A percentile compares a stretch with the other conserved stretches of the same genome.
These are phyloP conservation scores for Syrrhaptes paradoxus DNA, from an alignment of 2,113 vertebrate genomes.

Conservation along the genomic window DNA sequence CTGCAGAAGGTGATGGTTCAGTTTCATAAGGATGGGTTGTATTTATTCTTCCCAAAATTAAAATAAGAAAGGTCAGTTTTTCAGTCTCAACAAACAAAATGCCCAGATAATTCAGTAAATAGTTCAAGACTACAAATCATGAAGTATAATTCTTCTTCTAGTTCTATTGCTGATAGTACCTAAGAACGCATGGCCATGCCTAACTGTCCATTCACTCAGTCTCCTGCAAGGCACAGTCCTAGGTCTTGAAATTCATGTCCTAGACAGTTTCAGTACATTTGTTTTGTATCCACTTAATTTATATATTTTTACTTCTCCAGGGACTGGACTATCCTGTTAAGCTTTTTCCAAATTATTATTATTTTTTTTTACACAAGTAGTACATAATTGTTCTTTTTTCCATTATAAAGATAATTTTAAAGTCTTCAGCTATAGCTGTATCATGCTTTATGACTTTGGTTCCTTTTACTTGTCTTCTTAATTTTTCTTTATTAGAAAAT, in stretches of 20 bases:
- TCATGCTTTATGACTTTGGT: neutral
- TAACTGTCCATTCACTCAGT: neutral
- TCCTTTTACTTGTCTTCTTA: conserved; percentile 19
- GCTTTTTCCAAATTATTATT: neutral
- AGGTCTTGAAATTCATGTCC: neutral
- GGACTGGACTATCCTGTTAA: neutral
- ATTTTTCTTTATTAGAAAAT: conserved; percentile 24
- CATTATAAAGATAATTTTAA: neutral
- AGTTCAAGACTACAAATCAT: neutral
- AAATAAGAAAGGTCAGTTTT: neutral
- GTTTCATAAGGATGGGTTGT: neutral
- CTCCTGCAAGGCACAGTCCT: neutral
- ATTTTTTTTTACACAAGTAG: neutral
- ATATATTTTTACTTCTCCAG: neutral
- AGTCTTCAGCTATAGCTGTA: neutral
- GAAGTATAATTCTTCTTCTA: neutral
- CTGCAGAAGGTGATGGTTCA: neutral
- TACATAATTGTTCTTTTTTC: neutral
- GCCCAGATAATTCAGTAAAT: neutral
- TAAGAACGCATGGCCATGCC: neutral
- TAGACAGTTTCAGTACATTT: neutral
- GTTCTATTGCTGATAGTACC: neutral
- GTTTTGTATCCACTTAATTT: neutral
- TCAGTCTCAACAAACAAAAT: neutral
- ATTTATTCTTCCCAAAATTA: neutral